These are phyloP conservation scores for Bursaphelenchus mucronatus DNA, from an alignment of 1,140 invertebrate species.

Conservation along the genomic window DNA sequence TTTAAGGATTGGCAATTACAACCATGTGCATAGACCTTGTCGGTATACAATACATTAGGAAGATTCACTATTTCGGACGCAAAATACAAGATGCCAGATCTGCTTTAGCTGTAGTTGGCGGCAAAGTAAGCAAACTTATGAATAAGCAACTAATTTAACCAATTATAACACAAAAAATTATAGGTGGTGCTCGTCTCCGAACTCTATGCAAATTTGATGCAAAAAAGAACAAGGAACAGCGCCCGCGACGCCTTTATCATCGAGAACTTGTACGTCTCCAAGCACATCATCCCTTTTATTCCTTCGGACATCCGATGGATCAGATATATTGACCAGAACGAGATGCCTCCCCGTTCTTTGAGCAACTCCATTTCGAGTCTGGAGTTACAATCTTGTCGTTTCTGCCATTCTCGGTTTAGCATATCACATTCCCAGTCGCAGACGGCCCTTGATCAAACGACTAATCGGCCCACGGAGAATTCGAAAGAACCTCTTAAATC, in stretches of 20 bases:
- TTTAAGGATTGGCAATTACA: constrained; percentile 56
- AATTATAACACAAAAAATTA: background rate
- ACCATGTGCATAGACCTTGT: constrained; percentile 60
- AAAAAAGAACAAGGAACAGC: constrained; percentile 52
- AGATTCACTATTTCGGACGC: constrained; percentile 60
- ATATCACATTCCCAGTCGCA: constrained; percentile 40
- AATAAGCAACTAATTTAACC: background rate
- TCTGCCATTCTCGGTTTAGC: constrained; percentile 58
- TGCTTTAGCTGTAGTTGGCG: constrained; percentile 58
- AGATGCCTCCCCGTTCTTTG: constrained; percentile 28
- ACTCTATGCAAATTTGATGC: constrained; percentile 60
- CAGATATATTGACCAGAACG: constrained; percentile 54
- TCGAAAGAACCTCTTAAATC: too few species aligned
- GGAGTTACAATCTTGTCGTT: constrained; percentile 55
- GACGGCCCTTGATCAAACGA: constrained; percentile 2
- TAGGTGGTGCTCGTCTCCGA: constrained; percentile 60
- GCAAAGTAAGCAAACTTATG: constrained; percentile 44
- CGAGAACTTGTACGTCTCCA: constrained; percentile 60
- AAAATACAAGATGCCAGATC: constrained; percentile 60
- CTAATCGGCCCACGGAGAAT: too few species aligned
- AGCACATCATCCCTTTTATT: constrained; percentile 61
- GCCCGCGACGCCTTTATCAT: constrained; percentile 60
- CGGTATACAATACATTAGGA: constrained; percentile 45
- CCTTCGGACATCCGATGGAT: constrained; percentile 59
- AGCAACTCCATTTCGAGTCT: constrained; percentile 37